Evolutionary conservation across 2,888 invertebrate genomes (phyloP), one percentile per base, ranked within the genome.

Genomic region (Galerucella pusilla): DNA sequence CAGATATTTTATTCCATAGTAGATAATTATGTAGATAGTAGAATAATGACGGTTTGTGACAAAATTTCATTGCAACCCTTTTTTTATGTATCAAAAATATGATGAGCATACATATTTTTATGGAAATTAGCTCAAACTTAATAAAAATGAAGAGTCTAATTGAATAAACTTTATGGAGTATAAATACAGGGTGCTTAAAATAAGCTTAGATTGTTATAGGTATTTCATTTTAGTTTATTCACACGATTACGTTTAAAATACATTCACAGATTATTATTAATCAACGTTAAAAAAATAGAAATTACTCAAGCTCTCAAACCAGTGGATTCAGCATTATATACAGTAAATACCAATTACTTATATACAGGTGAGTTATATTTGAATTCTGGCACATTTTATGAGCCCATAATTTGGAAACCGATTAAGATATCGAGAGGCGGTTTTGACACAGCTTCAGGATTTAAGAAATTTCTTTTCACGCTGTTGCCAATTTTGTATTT

Each of bases 91-190:
- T 54, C 16, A n/a, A 28, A 54, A 65, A 57, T 46, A 65, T 45
- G 54, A 71, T 64, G 63, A 16, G 71, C 64, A 71, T 68, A 60
- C 25, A 69, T 71, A 71, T 71, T 71, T 71, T 71, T 71, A 71
- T 71, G 65, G 59, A 71, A 52, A 71, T 64, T 20, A 52, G 52
- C 52, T 28, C 65, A 65, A 11, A 28, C 9, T 61, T 70, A 63
- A 49, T 61, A 46, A 16, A 46, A 70, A 63, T n/a, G 70, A 61
- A 60, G 54, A 68, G 16, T 57, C 68, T 57, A 42, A 11, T n/a
- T 42, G 63, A 63, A 42, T 42, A 7, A 63, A 6, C 6, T 63
- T 7, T 35, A 7, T 16, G 57, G 10, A 57, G 16, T 57, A 57
- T 57, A 57, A 14, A 57, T 57, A 57, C 57, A 16, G 57, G 57